Base-by-base conservation (phyloP, 2,797 vertebrate genomes). In the Crax fasciolata region DNA sequence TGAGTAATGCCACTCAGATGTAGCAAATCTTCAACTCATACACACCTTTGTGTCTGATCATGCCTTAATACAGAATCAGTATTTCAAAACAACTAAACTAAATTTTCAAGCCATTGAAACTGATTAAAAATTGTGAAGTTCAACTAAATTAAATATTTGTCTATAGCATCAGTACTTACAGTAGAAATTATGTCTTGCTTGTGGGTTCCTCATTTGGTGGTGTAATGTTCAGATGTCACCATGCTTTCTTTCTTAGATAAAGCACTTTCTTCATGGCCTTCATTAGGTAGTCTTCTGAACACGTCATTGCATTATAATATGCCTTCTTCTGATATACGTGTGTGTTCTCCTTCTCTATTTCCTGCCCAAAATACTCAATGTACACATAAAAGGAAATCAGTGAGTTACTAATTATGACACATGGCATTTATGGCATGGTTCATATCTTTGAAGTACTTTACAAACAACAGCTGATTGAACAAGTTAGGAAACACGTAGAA, bases 161-260 rank as follows among this genome's bases (percentile, higher is more conserved):
- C 51, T 91, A 19, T 17, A 46, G 43, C 23, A 63, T 41, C 9
- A 1, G 52, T 93, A 98, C 98, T 98, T 96, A 98, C 98, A 89
- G 96, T 97, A 98, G 96, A 98, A 97, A 91, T 96, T 98, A 92
- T 98, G 97, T 94, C 97, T 98, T 95, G 90, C 97, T 93, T 97
- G 97, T 96, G 97, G 96, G 97, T 98, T 98, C 98, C 97, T 98
- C 98, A 98, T 98, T 98, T 98, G 97, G 95, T 94, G 97, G 95
- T 96, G 91, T 86, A 97, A 95, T 96, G 96, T 96, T 96, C 94
- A 97, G 97, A 96, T 97, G 96, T 98, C 97, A 97, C 97, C 97
- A 96, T 98, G 96, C 95, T 97, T 98, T 97, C 94, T 93, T 96
- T 96, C 95, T 96, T 96, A 96, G 89, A 88, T 72, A 74, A 88